Percentiles rank a stretch among this genome's conserved stretches.
These are phyloP conservation scores for Trematomus bernacchii DNA, from an alignment of 2,797 vertebrate genomes.

Conservation along the genomic window DNA sequence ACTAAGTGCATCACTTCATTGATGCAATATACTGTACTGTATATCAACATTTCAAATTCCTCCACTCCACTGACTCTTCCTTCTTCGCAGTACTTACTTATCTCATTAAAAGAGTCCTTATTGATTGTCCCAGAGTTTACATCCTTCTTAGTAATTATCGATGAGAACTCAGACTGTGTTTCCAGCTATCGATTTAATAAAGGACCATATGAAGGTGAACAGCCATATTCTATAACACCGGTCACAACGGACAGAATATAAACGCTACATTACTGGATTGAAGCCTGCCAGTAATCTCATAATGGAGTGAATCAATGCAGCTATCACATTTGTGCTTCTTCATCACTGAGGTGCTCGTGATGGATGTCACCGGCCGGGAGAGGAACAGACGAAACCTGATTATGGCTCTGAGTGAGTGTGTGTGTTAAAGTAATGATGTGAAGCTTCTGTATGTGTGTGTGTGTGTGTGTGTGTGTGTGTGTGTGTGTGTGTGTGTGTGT, in stretches of 20 bases:
- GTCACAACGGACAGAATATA: slow-evolving; percentile 39
- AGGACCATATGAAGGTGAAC: slow-evolving; percentile 61
- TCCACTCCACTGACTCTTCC: background rate
- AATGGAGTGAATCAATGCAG: slow-evolving; percentile 60
- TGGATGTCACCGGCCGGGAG: slow-evolving; percentile 54
- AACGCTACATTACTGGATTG: slow-evolving; percentile 58
- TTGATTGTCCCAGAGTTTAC: slow-evolving; percentile 57
- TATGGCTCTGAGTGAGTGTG: slow-evolving; percentile 37
- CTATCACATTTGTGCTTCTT: slow-evolving; percentile 68
- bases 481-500: slow-evolving; percentile 9
- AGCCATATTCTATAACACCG: slow-evolving; percentile 47
- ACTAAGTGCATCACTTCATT: background rate
- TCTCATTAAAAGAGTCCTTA: slow-evolving; percentile 57
- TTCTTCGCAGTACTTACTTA: slow-evolving; percentile 35
- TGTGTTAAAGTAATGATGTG: slow-evolving; percentile 23
- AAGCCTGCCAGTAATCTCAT: slow-evolving; percentile 70
- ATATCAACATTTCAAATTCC: background rate
- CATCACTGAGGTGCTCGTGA: slow-evolving; percentile 45
- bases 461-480: slow-evolving; percentile 6
- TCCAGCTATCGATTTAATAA: slow-evolving; percentile 64
- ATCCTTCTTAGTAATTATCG: slow-evolving; percentile 58
- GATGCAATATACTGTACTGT: fast-evolving
- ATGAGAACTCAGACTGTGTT: slow-evolving; percentile 52
- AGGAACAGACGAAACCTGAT: slow-evolving; percentile 38
- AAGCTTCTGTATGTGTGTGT: background rate